Evolutionary conservation across 1,140 invertebrate genomes (phyloP).

Genomic region (Cheumatopsyche charites): DNA sequence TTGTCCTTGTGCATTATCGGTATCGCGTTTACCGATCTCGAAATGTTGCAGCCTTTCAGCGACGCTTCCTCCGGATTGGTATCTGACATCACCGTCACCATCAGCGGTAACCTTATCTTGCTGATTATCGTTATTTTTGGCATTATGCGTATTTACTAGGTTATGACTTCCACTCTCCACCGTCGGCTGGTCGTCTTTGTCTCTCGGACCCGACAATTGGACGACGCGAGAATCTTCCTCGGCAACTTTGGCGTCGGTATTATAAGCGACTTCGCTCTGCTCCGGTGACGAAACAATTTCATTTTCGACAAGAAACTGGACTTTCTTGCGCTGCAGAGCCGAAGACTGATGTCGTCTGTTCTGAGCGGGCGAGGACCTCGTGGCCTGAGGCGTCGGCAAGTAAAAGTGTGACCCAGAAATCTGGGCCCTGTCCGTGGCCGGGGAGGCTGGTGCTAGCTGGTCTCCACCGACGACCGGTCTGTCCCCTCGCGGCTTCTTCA

Average conservation of each 20-base stretch:
- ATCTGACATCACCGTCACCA: slow-evolving; percentile 32
- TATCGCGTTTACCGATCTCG: slow-evolving; percentile 28
- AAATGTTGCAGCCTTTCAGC: slow-evolving; percentile 34
- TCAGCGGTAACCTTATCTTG: background rate
- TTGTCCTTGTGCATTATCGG: slow-evolving; percentile 27
- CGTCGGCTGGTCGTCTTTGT: slow-evolving; percentile 18
- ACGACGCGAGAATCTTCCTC: background rate
- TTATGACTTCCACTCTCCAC: slow-evolving; percentile 41
- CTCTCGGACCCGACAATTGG: background rate
- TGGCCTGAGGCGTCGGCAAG: slow-evolving; percentile 65
- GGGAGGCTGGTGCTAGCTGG: slow-evolving; percentile 27
- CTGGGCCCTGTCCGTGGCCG: slow-evolving; percentile 48
- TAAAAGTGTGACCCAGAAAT: slow-evolving; percentile 68
- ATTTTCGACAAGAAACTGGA: slow-evolving; percentile 67
- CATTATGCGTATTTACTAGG: slow-evolving; percentile 41
- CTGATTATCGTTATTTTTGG: slow-evolving; percentile 32
- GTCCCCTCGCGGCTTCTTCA: slow-evolving; percentile 67
- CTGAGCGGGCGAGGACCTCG: slow-evolving; percentile 46
- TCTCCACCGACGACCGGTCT: slow-evolving; percentile 39
- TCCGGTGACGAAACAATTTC: slow-evolving; percentile 53
- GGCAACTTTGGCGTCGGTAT: background rate
- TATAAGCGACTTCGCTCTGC: background rate
- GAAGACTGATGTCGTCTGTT: slow-evolving; percentile 50
- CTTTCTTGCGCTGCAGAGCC: slow-evolving; percentile 61
- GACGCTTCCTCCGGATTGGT: slow-evolving; percentile 33